Evolutionary conservation across 2,888 invertebrate species (phyloP), one percentile per base, ranked within the genome.

Genomic region (Mythimna impura): DNA sequence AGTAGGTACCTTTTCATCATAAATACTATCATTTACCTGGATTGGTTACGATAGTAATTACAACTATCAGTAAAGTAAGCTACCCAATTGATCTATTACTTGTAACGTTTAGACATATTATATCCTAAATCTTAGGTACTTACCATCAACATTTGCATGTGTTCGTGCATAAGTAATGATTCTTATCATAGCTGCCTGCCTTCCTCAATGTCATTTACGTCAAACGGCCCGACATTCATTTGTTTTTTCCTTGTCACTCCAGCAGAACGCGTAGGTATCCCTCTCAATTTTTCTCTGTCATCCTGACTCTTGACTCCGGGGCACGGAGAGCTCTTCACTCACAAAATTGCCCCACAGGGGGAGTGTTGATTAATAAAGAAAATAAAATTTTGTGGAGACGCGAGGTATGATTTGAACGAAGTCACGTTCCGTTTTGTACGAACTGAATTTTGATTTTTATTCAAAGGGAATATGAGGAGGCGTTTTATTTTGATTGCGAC

Each of bases 291-390:
- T 91, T 93, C 91, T 93, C 91, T 91, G 92, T 93, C 93, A 90
- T 87, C 85, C 86, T 86, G 88, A 87, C 91, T 90, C 93, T 94
- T 92, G 94, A 94, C 94, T 93, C 89, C 85, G 84, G 82, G 85
- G 88, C 86, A 82, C 86, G 89, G 88, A 93, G 93, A 89, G 92
- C 91, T 90, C 93, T 94, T 91, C 89, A 89, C 92, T 85, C 79
- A 88, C 89, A 89, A 92, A 93, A 94, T 93, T 91, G 91, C 89
- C 86, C 90, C 88, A 86, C 86, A 85, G 92, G 93, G 93, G 93
- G 93, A 90, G 91, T 87, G 91, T 90, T 93, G 94, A 94, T 94
- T 95, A 94, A 94, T 93, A 94, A 93, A 93, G 91, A 91, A 93
- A 93, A 93, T 93, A 93, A 93, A 92, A 93, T 91, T 52, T 90